Evolutionary conservation across 2,888 invertebrate genomes (phyloP), one percentile per base, ranked within the genome.

Genomic region (Dynastes tityus): DNA sequence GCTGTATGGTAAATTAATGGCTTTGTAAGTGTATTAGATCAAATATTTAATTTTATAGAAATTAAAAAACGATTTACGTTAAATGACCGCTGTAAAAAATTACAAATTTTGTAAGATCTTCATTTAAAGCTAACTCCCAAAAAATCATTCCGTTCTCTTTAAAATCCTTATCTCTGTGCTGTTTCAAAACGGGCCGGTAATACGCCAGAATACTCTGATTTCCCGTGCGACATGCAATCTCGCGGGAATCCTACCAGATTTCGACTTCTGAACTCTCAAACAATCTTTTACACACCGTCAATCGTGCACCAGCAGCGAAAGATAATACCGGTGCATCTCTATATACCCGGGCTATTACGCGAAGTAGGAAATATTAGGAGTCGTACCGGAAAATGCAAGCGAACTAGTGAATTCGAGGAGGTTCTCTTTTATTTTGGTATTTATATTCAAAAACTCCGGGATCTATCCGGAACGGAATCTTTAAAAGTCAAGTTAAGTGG

Each of bases 171-270:
- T 45, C 11, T 8, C 45, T 45, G 8, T 11, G 45, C 11, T 45
- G 80, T 81, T 83, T 83, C 81, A 82, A 83, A 81, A 82, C 81
- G 81, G 80, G 79, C 82, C 82, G 81, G 83, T 82, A 81, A 78
- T 79, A 77, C 45, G 9, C 11, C 8, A 79, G 80, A 80, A 80
- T 80, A 81, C 80, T 80, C 80, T 86, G 85, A 86, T 86, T 86
- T 86, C 86, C 86, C 85, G 71, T 58, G 82, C 80, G 85, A 82
- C 83, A 81, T 80, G 80, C 80, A 80, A 79, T 82, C 82, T 81
- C 83, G 74, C 53, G 79, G 81, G 83, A 79, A 83, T 83, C 83
- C 55, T 32, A 45, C 82, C 77, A 82, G 80, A 80, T 80, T 80
- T 80, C 77, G 78, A 79, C 81, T 77, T 75, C 77, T 71, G 55